These are phyloP conservation scores for Olivierus martensii DNA, from an alignment of 1,140 invertebrate genomes.

Conservation along the genomic window DNA sequence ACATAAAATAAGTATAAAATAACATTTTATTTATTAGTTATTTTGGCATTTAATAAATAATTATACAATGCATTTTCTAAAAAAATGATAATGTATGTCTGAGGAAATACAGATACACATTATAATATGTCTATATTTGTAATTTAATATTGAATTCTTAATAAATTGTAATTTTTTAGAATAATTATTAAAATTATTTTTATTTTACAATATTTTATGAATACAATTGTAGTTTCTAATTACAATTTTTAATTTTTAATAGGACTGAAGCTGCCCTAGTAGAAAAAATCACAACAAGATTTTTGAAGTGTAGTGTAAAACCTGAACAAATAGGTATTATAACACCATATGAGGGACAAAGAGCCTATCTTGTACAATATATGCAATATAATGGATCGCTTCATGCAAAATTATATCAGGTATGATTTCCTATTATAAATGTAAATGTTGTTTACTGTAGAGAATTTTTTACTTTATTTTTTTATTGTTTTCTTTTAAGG, in stretches of 20 bases:
- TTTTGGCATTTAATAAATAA: too few species aligned
- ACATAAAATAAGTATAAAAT: too few species aligned
- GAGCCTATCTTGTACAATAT: slow-evolving; percentile 94
- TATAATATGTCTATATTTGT: too few species aligned
- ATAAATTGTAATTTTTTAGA: too few species aligned
- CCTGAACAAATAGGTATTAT: slow-evolving; percentile 99
- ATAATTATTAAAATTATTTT: too few species aligned
- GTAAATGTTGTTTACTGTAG: not conserved
- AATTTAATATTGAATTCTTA: too few species aligned
- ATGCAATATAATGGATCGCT: slow-evolving; percentile 98
- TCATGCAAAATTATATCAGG: slow-evolving; percentile 89
- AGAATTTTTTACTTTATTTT: not conserved
- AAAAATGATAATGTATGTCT: too few species aligned
- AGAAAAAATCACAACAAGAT: slow-evolving; percentile 90
- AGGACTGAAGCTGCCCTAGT: slow-evolving; percentile 97
- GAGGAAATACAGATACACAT: too few species aligned
- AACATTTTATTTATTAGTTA: too few species aligned
- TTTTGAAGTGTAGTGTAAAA: slow-evolving; percentile 84
- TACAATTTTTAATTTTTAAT: not conserved
- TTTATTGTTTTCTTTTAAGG: slow-evolving; percentile 32
- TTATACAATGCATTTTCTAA: too few species aligned
- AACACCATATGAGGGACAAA: slow-evolving; percentile 96
- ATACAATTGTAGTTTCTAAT: too few species aligned
- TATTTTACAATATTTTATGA: too few species aligned
- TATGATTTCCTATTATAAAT: slow-evolving; percentile 12